phyloP scores from a whole-genome alignment of 2,797 vertebrate genomes.

The Artibeus jamaicensis region DNA sequence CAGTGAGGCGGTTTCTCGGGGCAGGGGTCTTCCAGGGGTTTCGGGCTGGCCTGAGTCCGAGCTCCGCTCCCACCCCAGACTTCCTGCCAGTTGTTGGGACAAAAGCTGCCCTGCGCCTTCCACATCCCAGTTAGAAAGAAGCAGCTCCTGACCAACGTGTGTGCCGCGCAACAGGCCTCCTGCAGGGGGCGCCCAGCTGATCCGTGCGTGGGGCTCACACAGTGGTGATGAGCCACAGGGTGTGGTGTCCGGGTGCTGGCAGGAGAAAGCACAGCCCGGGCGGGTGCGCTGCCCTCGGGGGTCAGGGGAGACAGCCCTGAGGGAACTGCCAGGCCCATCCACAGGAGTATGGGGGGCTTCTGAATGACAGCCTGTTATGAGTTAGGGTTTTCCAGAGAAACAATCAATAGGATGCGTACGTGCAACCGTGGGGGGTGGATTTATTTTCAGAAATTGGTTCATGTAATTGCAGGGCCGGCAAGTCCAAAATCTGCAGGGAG shows the following conservation, averaged over 20 bases:
- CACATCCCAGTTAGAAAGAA: constrained; percentile 55
- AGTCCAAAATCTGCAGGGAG: not conserved
- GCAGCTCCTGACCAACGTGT: constrained; percentile 62
- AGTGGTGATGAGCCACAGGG: not conserved
- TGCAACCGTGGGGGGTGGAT: too few species aligned
- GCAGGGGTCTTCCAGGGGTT: too few species aligned
- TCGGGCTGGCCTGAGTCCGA: too few species aligned
- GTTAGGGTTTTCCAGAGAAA: not conserved
- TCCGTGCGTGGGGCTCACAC: accelerated
- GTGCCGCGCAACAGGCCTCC: constrained; percentile 52
- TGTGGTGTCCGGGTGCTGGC: not conserved
- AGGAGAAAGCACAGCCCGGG: not conserved
- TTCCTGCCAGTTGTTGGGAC: not conserved
- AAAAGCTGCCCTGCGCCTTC: not conserved
- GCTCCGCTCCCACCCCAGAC: not conserved
- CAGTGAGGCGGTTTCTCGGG: too few species aligned
- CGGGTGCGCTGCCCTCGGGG: not conserved
- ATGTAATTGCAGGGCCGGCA: not conserved
- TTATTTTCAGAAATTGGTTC: not conserved
- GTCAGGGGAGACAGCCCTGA: not conserved
- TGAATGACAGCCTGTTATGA: not conserved
- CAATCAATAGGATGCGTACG: not conserved
- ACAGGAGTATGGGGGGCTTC: not conserved
- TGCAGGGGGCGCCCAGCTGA: not conserved
- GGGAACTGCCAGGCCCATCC: not conserved